These are phyloP conservation scores for Druon quercuslanigerum DNA, from an alignment of 1,140 invertebrate genomes.

Conservation along the genomic window DNA sequence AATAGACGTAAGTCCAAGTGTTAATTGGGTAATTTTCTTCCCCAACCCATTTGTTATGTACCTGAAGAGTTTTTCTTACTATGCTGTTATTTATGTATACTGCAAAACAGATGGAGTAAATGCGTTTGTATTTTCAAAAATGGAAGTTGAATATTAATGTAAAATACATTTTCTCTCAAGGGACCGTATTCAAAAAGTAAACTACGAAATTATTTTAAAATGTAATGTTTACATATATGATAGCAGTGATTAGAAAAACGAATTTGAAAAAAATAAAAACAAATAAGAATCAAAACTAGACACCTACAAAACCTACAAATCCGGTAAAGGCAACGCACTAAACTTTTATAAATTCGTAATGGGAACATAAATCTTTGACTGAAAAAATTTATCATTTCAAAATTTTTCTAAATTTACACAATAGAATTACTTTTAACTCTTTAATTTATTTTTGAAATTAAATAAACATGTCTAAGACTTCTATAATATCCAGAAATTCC, in stretches of 20 bases:
- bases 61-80: too few species aligned
- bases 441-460: neutral
- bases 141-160: neutral
- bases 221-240: neutral
- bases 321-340: neutral
- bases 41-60: too few species aligned
- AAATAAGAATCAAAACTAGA: neutral
- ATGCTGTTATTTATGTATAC: too few species aligned
- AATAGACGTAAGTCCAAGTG: too few species aligned
- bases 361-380: neutral
- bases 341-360: neutral
- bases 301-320: neutral
- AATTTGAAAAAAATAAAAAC: neutral
- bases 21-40: too few species aligned
- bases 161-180: too few species aligned
- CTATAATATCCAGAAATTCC: conserved; percentile 8
- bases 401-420: neutral
- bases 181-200: too few species aligned
- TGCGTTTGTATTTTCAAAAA: too few species aligned
- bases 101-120: too few species aligned
- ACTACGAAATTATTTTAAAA: too few species aligned
- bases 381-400: neutral
- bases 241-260: neutral
- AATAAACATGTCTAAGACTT: conserved; percentile 35
- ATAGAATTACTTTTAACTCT: neutral